phyloP scores from a whole-genome alignment of 1,140 invertebrate species.

The Drosophila albomicans region DNA sequence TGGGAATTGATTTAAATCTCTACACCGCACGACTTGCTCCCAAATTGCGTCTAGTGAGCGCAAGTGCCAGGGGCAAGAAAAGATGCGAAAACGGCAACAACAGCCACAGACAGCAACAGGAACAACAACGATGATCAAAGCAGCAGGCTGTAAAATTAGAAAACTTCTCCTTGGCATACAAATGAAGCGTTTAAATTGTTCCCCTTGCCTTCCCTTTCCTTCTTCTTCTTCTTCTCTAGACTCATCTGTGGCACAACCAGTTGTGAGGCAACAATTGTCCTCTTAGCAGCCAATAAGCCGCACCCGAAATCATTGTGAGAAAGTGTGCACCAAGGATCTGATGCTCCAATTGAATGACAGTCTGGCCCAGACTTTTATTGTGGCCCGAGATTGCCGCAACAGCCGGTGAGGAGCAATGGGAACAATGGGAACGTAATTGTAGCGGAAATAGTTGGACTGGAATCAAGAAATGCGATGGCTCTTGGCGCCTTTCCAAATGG shows the following conservation, averaged over 20 bases:
- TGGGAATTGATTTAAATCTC: conserved; percentile 13
- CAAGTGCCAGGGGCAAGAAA: neutral
- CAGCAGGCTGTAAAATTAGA: conserved; percentile 37
- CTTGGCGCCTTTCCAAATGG: conserved; percentile 51
- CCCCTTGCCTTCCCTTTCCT: too few species aligned
- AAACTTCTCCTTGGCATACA: conserved; percentile 35
- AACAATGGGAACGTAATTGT: conserved; percentile 53
- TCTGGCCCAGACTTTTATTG: conserved; percentile 63
- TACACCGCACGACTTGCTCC: conserved; percentile 9
- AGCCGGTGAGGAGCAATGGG: conserved; percentile 38
- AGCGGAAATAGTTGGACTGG: conserved; percentile 48
- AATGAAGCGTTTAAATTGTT: conserved; percentile 41
- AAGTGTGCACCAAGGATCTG: conserved; percentile 15
- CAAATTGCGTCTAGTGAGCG: neutral
- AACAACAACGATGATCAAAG: conserved; percentile 21
- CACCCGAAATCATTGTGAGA: conserved; percentile 35
- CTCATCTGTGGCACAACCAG: neutral
- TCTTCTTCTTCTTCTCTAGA: neutral
- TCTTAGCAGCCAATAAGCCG: conserved; percentile 64
- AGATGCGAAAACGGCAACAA: neutral
- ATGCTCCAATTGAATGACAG: conserved; percentile 34
- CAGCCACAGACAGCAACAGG: neutral
- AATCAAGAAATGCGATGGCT: conserved; percentile 38
- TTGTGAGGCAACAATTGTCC: conserved; percentile 41
- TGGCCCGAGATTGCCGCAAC: conserved; percentile 55